Evolutionary conservation across 37 sponge, comb jelly and placozoan species (phyloP).

Genomic region (Crambe crambe): DNA sequence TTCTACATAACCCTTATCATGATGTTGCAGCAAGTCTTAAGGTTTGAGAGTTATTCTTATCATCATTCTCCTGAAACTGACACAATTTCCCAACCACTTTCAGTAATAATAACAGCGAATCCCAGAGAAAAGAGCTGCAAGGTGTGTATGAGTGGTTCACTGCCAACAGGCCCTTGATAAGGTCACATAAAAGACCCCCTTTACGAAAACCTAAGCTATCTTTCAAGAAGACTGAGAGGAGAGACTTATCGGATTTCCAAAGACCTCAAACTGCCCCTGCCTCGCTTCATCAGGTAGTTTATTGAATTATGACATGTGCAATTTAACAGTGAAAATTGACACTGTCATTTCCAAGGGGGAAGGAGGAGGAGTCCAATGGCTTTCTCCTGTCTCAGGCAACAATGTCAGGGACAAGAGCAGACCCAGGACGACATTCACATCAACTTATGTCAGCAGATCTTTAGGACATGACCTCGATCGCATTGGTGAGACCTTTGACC

Average conservation of each 20-base stretch:
- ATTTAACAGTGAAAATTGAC: neutral
- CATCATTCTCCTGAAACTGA: too few species aligned
- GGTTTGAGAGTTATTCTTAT: too few species aligned
- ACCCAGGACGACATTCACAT: conserved; percentile 8
- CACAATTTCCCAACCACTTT: neutral
- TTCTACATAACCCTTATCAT: conserved; percentile 46
- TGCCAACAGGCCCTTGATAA: conserved; percentile 51
- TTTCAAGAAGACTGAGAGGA: neutral
- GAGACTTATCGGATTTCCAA: neutral
- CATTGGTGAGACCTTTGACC: conserved; percentile 18
- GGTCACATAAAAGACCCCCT: neutral
- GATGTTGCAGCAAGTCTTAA: conserved; percentile 45
- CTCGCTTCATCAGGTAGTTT: conserved; percentile 3
- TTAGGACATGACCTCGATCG: neutral
- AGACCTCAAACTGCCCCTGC: conserved; percentile 58
- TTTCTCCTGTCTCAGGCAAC: too few species aligned
- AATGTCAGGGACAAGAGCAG: neutral
- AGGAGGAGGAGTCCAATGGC: neutral
- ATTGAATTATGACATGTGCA: neutral
- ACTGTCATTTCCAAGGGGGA: too few species aligned
- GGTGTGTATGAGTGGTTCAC: conserved; percentile 57
- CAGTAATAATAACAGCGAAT: conserved; percentile 35
- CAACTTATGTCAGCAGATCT: conserved; percentile 30
- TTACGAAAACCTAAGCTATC: conserved; percentile 18
- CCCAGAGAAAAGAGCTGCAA: conserved; percentile 49